Base-by-base conservation (phyloP, 2,888 invertebrate species). In the Neoaliturus tenellus region DNA sequence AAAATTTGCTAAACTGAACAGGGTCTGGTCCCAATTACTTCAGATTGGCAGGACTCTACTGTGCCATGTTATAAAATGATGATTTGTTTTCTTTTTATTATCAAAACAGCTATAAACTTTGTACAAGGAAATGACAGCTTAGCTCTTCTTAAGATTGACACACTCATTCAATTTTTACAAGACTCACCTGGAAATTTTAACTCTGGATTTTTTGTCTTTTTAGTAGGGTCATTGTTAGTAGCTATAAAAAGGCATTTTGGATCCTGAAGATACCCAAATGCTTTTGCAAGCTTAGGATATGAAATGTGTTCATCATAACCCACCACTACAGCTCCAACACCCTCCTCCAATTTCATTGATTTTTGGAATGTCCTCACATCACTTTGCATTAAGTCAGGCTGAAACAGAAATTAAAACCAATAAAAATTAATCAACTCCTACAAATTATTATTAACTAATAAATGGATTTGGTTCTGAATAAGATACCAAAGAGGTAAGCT, bases 241-340 rank as follows among this genome's bases (percentile, higher is more conserved):
- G 96, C 98, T 83, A 99, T 92, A 89, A 98, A 99, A 62, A 96
- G 89, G 88, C 96, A 95, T 23, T 95, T 92, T 0, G 95, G 94
- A 87, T 96, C 93, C 33, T 93, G 93, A 0, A 98, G 92, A 90
- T 99, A 99, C 35, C 95, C 95, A 0, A 97, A 95, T 0, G 99
- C 99, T 91, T 97, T 98, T 89, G 97, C 92, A 89, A 99, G 93
- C 91, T 99, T 99, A 0, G 95, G 94, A 90, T 96, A 98, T 89
- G 96, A 97, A 88, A 99, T 94, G 90, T 98, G 95, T 85, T 95
- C 95, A 91, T 99, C 99, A 90, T 98, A 98, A 1, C 98, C 99
- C 51, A 99, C 97, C 33, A 99, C 93, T 0, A 99, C 99, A 62
- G 98, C 98, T 0, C 97, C 97, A 25, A 99, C 95, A 88, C 96